Percentiles rank a stretch among this genome's conserved stretches.
Evolutionary conservation across 64 coral and sea anemone genomes (phyloP).

Genomic region (Porites australiensis): DNA sequence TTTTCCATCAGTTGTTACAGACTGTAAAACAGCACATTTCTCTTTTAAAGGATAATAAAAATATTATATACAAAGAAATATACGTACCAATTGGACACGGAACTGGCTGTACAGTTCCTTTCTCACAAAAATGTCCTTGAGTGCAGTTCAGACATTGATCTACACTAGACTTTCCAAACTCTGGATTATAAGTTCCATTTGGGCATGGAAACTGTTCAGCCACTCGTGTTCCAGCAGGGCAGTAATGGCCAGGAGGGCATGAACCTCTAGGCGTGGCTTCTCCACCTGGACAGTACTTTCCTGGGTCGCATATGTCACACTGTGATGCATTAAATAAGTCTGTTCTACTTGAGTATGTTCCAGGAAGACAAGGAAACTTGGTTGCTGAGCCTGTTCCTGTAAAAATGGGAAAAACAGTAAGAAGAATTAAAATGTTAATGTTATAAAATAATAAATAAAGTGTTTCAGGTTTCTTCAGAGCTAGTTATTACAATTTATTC

Average conservation of each 20-base stretch:
- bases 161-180: conserved; percentile 75
- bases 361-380: conserved; percentile 96
- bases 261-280: conserved; percentile 83
- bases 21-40: too few species aligned
- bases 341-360: conserved; percentile 88
- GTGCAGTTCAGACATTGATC: conserved; percentile 87
- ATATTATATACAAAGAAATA: neutral
- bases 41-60: neutral
- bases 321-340: conserved; percentile 92
- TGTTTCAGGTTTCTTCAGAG: too few species aligned
- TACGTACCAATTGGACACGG: conserved; percentile 92
- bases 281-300: conserved; percentile 96
- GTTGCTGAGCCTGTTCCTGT: conserved; percentile 95
- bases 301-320: conserved; percentile 83
- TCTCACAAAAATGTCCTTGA: conserved; percentile 96
- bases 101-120: conserved; percentile 84
- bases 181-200: conserved; percentile 94
- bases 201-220: conserved; percentile 91
- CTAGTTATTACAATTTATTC: too few species aligned
- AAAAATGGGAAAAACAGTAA: neutral
- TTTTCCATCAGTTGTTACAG: too few species aligned
- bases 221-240: conserved; percentile 81
- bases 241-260: conserved; percentile 96
- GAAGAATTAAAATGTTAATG: too few species aligned
- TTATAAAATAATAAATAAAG: too few species aligned